Base-by-base conservation (phyloP, 1,140 invertebrate species). In the Plutomurus gul region DNA sequence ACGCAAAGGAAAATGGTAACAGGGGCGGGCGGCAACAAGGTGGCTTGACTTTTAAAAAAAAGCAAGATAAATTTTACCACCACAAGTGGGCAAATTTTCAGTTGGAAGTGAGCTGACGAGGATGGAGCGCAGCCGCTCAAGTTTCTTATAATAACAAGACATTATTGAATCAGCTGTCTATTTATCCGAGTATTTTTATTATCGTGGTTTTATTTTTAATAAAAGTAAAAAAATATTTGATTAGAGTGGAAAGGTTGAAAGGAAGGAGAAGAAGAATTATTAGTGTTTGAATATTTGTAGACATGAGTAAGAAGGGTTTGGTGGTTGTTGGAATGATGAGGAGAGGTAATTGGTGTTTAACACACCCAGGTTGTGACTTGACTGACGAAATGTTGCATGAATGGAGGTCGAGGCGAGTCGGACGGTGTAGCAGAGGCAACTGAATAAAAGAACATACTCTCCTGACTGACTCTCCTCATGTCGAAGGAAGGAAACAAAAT, bases 11-110 rank as follows among this genome's bases (percentile, higher is more conserved):
- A n/a, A 4, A 16, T 16, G 10, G 13, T 18, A 18, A 16, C 43
- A 16, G 43, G 20, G 13, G 7, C 20, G 3, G n/a, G n/a, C n/a
- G n/a, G n/a, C n/a, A n/a, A n/a, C n/a, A n/a, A n/a, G n/a, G n/a
- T n/a, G n/a, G n/a, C n/a, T n/a, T n/a, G n/a, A n/a, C n/a, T n/a
- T n/a, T 40, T 18, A 20, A 70, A 77, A 27, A 27, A 11, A 47
- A 71, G 5, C 43, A 46, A 47, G 16, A 36, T 33, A 10, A 43
- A 16, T 6, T 40, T 46, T 71, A 27, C 33, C 11, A 10, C 43
- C 30, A 74, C 36, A 40, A 43, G 10, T 20, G 11, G 75, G 75
- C 8, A 81, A 70, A 47, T 77, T 81, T 22, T 81, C 79, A 18
- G n/a, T 18, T 4, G 79, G 79, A 6, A 81, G 76, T 36, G 74